Evolutionary conservation across 2,113 vertebrate genomes (phyloP).

Genomic region (Zosterops lateralis): DNA sequence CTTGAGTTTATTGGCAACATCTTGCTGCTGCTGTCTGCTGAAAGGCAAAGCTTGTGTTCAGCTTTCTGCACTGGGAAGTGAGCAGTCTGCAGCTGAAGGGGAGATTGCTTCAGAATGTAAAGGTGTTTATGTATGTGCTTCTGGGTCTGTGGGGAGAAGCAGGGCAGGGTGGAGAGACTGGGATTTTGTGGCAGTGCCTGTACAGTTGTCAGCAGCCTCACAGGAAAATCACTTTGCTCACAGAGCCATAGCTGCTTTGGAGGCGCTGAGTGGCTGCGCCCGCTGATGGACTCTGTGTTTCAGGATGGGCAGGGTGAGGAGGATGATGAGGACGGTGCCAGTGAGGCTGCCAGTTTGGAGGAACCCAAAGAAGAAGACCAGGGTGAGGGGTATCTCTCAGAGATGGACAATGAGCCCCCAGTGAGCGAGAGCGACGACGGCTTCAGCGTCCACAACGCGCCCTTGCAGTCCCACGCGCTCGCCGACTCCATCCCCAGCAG

Average conservation of each 20-base stretch:
- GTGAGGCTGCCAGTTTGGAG: conserved; percentile 91
- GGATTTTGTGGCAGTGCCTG: not conserved
- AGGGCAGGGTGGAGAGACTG: not conserved
- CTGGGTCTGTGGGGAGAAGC: not conserved
- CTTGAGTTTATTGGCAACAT: not conserved
- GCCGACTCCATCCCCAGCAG: conserved; percentile 98
- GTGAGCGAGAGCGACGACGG: conserved; percentile 98
- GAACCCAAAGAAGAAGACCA: conserved; percentile 89
- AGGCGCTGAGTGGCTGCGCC: not conserved
- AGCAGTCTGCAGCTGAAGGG: not conserved
- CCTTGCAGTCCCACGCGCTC: conserved; percentile 88
- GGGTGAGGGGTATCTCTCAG: conserved; percentile 93
- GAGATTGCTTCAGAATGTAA: not conserved
- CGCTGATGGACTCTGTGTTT: conserved; percentile 39
- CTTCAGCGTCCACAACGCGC: conserved; percentile 92
- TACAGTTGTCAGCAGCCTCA: not conserved
- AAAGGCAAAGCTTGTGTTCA: not conserved
- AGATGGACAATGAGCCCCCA: conserved; percentile 90
- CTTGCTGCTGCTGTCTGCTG: not conserved
- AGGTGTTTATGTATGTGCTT: not conserved
- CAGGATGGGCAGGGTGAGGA: conserved; percentile 90
- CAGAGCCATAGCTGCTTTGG: not conserved
- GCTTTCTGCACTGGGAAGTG: not conserved
- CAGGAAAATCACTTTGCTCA: not conserved
- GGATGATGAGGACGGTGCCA: conserved; percentile 93